Percentiles rank a stretch among this genome's conserved stretches.
Evolutionary conservation across 2,113 vertebrate species (phyloP).

Genomic region (Pterophyllum scalare): DNA sequence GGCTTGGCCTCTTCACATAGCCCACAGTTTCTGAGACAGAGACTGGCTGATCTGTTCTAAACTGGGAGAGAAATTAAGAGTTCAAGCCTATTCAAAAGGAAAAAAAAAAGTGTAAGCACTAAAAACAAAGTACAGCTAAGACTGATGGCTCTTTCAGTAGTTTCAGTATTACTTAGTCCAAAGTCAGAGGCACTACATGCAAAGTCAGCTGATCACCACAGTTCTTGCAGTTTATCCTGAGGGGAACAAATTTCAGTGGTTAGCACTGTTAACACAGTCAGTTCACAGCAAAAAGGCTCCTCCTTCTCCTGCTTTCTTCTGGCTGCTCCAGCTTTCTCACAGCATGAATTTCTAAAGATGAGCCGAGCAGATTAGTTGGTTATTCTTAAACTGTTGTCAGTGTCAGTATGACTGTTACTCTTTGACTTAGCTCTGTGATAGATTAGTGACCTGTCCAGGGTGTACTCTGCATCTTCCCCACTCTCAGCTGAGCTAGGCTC

Average conservation of each 20-base stretch:
- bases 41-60: constrained; percentile 66
- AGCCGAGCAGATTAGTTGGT: no score
- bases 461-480: background rate
- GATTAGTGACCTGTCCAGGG: background rate
- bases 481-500: background rate
- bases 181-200: background rate
- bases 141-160: background rate
- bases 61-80: constrained; percentile 49
- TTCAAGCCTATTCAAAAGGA: background rate
- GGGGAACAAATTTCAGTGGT: background rate
- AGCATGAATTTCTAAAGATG: background rate
- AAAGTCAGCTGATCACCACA: background rate
- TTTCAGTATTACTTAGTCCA: background rate
- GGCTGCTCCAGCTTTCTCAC: background rate
- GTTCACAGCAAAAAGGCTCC: background rate
- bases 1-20: constrained; percentile 68
- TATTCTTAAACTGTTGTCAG: no score
- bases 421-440: background rate
- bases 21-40: constrained; percentile 47
- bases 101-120: background rate
- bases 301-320: background rate
- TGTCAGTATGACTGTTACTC: fast-evolving
- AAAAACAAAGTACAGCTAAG: background rate
- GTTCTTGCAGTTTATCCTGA: background rate
- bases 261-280: background rate